These are phyloP conservation scores for Adela reaumurella DNA, from an alignment of 2,888 invertebrate species.

Conservation along the genomic window DNA sequence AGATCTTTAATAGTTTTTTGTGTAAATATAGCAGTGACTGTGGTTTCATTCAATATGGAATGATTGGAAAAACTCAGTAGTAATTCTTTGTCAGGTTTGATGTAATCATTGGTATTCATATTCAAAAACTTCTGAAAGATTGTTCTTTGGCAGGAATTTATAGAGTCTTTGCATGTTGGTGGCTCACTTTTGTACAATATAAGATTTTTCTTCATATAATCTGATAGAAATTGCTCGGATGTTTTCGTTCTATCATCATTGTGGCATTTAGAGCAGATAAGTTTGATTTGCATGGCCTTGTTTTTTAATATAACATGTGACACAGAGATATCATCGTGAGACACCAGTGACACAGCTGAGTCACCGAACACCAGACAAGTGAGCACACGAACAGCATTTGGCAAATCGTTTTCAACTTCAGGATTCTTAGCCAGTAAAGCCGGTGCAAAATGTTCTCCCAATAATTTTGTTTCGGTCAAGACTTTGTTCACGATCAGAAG, in stretches of 20 bases:
- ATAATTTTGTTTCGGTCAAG: constrained; percentile 32
- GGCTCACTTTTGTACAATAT: constrained; percentile 20
- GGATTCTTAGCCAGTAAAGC: constrained; percentile 30
- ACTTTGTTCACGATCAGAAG: constrained; percentile 30
- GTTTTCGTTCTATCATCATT: constrained; percentile 11
- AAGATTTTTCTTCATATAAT: constrained; percentile 17
- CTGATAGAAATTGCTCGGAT: constrained; percentile 12
- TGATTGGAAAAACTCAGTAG: constrained; percentile 30
- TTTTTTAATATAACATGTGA: constrained; percentile 27
- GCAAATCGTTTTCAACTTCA: constrained; percentile 25
- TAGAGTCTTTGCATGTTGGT: too few species aligned
- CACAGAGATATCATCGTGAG: constrained; percentile 10
- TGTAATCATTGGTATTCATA: constrained; percentile 25
- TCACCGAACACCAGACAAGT: constrained; percentile 33
- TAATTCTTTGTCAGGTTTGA: too few species aligned
- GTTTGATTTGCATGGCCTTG: constrained; percentile 18
- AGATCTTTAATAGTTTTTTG: constrained; percentile 27
- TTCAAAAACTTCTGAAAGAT: constrained; percentile 38
- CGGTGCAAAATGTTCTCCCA: constrained; percentile 39
- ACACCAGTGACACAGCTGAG: constrained; percentile 19
- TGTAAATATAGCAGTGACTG: constrained; percentile 24
- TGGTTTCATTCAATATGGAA: constrained; percentile 31
- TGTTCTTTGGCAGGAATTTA: constrained; percentile 21
- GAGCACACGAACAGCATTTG: constrained; percentile 24
- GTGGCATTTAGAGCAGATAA: constrained; percentile 35